Percentiles rank a stretch among this genome's conserved stretches.
phyloP scores from a whole-genome alignment of 2,888 invertebrate genomes.

The Noctua comes region DNA sequence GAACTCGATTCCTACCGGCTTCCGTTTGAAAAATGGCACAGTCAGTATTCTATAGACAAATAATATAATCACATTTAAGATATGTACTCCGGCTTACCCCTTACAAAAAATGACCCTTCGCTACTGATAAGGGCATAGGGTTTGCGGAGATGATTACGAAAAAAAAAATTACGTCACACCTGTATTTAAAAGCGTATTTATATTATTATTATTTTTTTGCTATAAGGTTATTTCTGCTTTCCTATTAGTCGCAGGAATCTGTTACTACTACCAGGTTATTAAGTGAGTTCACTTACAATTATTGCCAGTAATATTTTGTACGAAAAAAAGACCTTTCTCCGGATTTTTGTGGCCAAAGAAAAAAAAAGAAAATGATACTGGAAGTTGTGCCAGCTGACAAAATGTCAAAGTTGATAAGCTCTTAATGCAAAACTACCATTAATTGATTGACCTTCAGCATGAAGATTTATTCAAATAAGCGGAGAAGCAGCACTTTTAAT shows the following conservation, averaged over 20 bases:
- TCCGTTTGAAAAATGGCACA: too few relatives aligned
- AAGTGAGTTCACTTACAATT: background rate
- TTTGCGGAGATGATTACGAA: too few relatives aligned
- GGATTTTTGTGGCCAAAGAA: background rate
- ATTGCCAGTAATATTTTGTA: background rate
- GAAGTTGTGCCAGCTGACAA: background rate
- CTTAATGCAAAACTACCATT: background rate
- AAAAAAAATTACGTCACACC: too few relatives aligned
- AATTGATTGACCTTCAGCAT: background rate
- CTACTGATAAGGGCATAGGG: too few relatives aligned
- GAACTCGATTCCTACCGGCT: too few relatives aligned
- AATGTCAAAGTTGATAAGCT: background rate
- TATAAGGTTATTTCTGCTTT: too few relatives aligned
- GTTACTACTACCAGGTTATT: background rate
- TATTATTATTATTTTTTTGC: too few relatives aligned
- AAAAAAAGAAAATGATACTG: background rate
- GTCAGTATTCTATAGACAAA: too few relatives aligned
- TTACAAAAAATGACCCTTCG: too few relatives aligned
- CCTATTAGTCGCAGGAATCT: background rate
- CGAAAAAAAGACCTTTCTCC: background rate
- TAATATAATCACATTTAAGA: too few relatives aligned
- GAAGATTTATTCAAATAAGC: background rate
- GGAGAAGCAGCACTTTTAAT: background rate
- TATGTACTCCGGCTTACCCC: too few relatives aligned
- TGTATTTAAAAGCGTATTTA: too few relatives aligned